Conservation (phyloP, 1,140 invertebrate genomes). For the Agrypnia vestita region DNA sequence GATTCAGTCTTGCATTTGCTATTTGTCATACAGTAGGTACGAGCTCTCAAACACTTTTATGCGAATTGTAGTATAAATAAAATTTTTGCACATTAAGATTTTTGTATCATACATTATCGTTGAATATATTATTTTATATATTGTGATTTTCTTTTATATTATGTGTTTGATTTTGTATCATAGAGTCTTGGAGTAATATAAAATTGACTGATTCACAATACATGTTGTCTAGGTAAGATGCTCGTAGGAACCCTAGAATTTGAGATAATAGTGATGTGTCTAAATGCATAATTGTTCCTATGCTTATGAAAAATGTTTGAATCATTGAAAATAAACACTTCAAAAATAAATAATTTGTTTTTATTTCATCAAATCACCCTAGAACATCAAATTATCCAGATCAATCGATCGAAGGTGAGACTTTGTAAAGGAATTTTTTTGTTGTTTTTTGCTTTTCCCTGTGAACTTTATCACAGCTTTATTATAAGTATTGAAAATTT, state of each 20-base stretch:
- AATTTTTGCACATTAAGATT: constrained; percentile 49
- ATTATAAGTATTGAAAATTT: no score
- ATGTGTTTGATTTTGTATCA: constrained; percentile 43
- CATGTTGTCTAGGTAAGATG: constrained; percentile 58
- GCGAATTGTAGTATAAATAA: constrained; percentile 33
- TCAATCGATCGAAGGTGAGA: no score
- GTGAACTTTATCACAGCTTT: no score
- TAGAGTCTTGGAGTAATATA: constrained; percentile 51
- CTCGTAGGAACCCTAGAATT: constrained; percentile 55
- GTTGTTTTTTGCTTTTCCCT: no score
- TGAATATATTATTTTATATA: constrained; percentile 39
- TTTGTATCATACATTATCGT: constrained; percentile 50
- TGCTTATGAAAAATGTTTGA: constrained; percentile 61
- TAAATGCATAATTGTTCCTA: constrained; percentile 59
- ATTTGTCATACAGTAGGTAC: constrained; percentile 11
- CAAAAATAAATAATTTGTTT: constrained; percentile 45
- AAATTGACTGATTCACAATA: constrained; percentile 59
- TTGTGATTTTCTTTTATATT: constrained; percentile 34
- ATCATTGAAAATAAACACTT: constrained; percentile 59
- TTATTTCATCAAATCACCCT: constrained; percentile 8
- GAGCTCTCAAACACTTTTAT: background rate
- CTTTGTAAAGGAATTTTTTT: no score
- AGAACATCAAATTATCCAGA: no score
- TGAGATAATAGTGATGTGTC: constrained; percentile 57
- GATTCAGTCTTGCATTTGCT: constrained; percentile 19